Base-by-base conservation (phyloP, 2,113 vertebrate genomes). In the Semicossyphus pulcher region DNA sequence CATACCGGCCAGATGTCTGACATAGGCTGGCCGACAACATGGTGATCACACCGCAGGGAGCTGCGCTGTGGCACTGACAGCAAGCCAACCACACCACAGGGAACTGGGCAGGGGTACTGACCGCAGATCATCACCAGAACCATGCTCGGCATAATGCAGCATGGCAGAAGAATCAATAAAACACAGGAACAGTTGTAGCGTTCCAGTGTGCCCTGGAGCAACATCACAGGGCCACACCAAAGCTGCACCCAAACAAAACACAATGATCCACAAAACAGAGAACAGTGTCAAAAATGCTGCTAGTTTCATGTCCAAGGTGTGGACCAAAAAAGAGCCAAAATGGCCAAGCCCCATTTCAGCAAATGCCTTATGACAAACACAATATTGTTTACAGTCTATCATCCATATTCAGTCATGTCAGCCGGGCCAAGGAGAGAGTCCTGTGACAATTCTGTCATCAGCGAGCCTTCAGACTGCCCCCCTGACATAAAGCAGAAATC, bases 401-500 rank as follows among this genome's bases (percentile, higher is more conserved):
- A 95, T 90, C 90, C 87, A 93, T 89, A 92, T 93, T 89, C 81
- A 70, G 73, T 78, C 75, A 84, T 88, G 85, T 77, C 80, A 83
- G 67, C 70, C 85, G 79, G 84, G 31, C 79, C 84, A 71, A 82
- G 72, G 89, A 84, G 90, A 92, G 76, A 56, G 84, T 44, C 72
- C 85, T 93, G 88, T 84, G 92, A 85, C 92, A 90, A 91, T 84
- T 92, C 89, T 89, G 83, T 91, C 83, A 93, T 70, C 54, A 83
- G 86, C 73, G 85, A 85, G 76, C 81, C 72, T 54, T 87, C 57
- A 88, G 80, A 64, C 80, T 76, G 52, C 36, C 59, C 78, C 72
- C 83, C 86, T 93, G 90, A 92, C 89, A 92, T 76, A 81, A 94
- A 92, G 88, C 88, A 93, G 71, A 88, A 92, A 92, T 91, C 78